Base-by-base conservation (phyloP, 2,113 vertebrate genomes). In the Merops nubicus region DNA sequence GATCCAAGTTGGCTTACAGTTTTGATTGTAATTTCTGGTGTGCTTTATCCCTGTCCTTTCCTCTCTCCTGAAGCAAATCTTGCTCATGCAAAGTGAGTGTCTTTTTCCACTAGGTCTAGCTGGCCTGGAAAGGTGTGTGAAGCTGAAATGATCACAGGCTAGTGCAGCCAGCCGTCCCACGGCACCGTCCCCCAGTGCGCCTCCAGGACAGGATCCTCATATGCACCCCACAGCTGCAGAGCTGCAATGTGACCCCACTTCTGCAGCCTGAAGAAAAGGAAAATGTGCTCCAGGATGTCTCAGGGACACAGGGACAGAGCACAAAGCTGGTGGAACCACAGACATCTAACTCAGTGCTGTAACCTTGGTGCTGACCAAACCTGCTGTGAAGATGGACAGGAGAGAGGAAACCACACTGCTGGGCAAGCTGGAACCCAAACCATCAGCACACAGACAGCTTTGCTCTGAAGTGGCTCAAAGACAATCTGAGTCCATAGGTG, bases 121-220 rank as follows among this genome's bases (percentile, higher is more conserved):
- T 60, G 31, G 19, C 33, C 48, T 57, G 70, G 54, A 57, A 48
- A 59, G 53, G 9, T 8, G 3, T 33, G 15, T 17, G 31, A 68
- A 40, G 26, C 43, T 6, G 1, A 89, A 86, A 43, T 26, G 16
- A 47, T 73, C 31, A 22, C 21, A 29, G 48, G 48, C 10, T 36
- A 22, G 36, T 36, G 29, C 53, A 22, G 40, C 47, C 59, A 43
- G n/a, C 36, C 70, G 68, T 82, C 65, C 33, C 53, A 50, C 0
- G 2, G 53, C 64, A 34, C 33, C 3, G 1, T 36, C 4, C 59
- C 8, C 7, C n/a, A 29, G 6, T 0, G 2, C 7, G 65, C 53
- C 42, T 77, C 36, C n/a, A 26, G 47, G 70, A 45, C 34, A 70
- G 14, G 21, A 54, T 28, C 21, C 26, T 59, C 26, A 51, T 23